phyloP scores from a whole-genome alignment of 2,797 vertebrate genomes.

The Cyprinella venusta region DNA sequence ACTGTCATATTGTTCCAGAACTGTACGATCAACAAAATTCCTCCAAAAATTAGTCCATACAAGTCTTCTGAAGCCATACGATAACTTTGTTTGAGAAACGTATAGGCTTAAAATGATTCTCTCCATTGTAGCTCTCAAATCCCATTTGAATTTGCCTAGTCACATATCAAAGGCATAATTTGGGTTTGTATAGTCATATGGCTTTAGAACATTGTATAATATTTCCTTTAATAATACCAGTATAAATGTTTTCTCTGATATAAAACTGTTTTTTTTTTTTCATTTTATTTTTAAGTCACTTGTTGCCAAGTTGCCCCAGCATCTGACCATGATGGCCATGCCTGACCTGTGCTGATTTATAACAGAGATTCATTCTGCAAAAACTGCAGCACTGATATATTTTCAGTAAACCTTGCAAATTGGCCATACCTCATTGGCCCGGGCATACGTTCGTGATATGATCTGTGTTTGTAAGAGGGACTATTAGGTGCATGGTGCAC shows the following conservation, averaged over 20 bases:
- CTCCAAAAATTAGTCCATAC: not conserved
- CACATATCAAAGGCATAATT: not conserved
- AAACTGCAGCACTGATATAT: not conserved
- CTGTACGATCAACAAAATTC: not conserved
- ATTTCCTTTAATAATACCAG: not conserved
- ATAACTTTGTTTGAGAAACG: not conserved
- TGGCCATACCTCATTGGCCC: constrained; percentile 19
- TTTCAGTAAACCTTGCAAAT: constrained; percentile 25
- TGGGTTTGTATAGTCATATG: not conserved
- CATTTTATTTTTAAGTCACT: not conserved
- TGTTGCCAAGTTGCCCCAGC: not conserved
- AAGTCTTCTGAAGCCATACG: not conserved
- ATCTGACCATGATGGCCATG: constrained; percentile 6
- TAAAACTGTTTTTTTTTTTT: not conserved
- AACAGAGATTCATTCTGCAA: constrained; percentile 12
- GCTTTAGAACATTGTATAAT: not conserved
- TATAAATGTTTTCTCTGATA: not conserved
- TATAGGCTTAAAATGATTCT: not conserved
- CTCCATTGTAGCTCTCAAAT: not conserved
- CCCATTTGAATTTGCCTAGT: not conserved
- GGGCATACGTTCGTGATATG: constrained; percentile 16
- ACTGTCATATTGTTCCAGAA: not conserved
- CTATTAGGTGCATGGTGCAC: constrained; percentile 34
- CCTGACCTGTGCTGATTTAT: constrained; percentile 4
- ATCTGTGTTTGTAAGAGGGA: constrained; percentile 46